These are phyloP conservation scores for Pteromalus puparum DNA, from an alignment of 1,140 invertebrate species.

Conservation along the genomic window DNA sequence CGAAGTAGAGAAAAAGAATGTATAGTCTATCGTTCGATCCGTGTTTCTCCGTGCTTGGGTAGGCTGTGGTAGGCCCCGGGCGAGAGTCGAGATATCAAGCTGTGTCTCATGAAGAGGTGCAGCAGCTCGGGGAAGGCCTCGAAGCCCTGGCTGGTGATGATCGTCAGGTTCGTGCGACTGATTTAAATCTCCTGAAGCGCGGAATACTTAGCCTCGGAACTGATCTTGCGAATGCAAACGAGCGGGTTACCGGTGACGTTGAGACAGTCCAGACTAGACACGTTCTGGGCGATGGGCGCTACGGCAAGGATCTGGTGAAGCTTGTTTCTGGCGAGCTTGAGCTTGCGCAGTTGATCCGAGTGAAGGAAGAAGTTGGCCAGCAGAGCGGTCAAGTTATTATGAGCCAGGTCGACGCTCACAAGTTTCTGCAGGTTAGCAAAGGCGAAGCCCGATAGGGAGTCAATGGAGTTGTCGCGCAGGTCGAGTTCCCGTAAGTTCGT, in stretches of 20 bases:
- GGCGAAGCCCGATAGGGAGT: conserved; percentile 84
- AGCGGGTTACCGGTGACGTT: conserved; percentile 91
- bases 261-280: conserved; percentile 83
- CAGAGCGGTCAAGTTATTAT: conserved; percentile 83
- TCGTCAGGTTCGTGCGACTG: conserved; percentile 87
- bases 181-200: conserved; percentile 88
- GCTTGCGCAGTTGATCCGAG: conserved; percentile 80
- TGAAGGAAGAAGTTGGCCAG: conserved; percentile 88
- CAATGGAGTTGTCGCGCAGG: conserved; percentile 85
- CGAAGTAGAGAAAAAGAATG: too few relatives aligned
- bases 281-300: conserved; percentile 83
- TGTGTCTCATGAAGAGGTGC: conserved; percentile 84
- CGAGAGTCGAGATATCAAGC: conserved; percentile 87
- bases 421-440: conserved; percentile 84
- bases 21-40: background rate
- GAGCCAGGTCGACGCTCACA: conserved; percentile 83
- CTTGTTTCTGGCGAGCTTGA: conserved; percentile 88
- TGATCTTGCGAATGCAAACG: conserved; percentile 81
- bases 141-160: conserved; percentile 91
- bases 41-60: conserved; percentile 75
- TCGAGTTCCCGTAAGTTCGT: conserved; percentile 85
- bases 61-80: conserved; percentile 89
- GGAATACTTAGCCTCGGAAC: conserved; percentile 80
- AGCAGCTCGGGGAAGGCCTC: conserved; percentile 87
- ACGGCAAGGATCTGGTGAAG: conserved; percentile 88